Evolutionary conservation across 2,888 invertebrate genomes (phyloP).

Genomic region (Dione vanillae): DNA sequence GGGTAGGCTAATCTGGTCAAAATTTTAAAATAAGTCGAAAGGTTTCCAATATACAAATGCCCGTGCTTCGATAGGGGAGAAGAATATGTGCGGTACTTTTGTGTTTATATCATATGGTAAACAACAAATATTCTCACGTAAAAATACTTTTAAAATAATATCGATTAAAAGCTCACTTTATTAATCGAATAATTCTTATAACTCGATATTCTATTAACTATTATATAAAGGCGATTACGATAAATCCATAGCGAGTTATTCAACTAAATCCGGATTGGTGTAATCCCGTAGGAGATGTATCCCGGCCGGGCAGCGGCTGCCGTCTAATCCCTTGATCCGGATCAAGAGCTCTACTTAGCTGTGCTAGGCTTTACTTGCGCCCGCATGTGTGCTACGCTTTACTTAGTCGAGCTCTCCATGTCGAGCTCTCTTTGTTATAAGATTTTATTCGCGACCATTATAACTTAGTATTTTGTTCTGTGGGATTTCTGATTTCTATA

Average conservation of each 20-base stretch:
- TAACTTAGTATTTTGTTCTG: constrained; percentile 30
- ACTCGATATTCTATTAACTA: constrained; percentile 45
- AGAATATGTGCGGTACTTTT: background rate
- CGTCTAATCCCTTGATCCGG: constrained; percentile 80
- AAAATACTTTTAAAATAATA: background rate
- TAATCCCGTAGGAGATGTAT: constrained; percentile 79
- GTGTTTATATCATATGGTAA: background rate
- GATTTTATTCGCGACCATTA: constrained; percentile 34
- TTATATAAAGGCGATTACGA: constrained; percentile 49
- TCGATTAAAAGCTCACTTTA: background rate
- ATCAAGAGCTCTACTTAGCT: constrained; percentile 59
- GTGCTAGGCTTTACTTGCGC: constrained; percentile 41
- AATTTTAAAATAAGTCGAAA: too few species aligned
- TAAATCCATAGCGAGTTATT: constrained; percentile 73
- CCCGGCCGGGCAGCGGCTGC: constrained; percentile 76
- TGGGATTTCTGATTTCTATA: constrained; percentile 16
- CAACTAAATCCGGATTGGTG: constrained; percentile 78
- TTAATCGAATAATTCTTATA: background rate
- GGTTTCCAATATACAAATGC: too few species aligned
- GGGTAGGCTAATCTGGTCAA: too few species aligned
- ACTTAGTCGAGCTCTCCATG: constrained; percentile 46
- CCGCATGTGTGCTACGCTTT: constrained; percentile 61
- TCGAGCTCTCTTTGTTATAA: constrained; percentile 42
- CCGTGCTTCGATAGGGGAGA: background rate
- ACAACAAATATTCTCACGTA: background rate